A percentile compares a stretch with the other conserved stretches of the same genome.
phyloP scores from a whole-genome alignment of 2,797 vertebrate species.

The Sebastes nivosus region DNA sequence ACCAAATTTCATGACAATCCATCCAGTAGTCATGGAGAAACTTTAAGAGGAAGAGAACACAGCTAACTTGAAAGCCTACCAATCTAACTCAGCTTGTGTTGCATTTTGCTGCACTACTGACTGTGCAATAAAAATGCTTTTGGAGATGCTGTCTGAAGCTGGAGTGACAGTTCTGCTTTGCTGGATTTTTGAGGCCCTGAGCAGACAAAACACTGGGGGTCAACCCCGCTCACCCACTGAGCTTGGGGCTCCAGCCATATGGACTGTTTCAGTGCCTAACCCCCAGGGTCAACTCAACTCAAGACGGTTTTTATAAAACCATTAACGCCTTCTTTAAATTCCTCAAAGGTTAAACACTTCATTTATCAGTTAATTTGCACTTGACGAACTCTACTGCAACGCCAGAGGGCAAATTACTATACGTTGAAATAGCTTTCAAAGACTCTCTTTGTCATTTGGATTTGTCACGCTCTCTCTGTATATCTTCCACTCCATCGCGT shows the following conservation, averaged over 20 bases:
- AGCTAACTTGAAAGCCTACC: neutral
- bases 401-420: neutral
- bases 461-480: constrained; percentile 28
- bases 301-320: neutral
- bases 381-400: neutral
- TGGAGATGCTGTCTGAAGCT: neutral
- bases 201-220: neutral
- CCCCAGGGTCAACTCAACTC: neutral
- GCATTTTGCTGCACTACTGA: neutral
- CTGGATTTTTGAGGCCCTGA: neutral
- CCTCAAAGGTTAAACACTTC: neutral
- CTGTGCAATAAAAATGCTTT: neutral
- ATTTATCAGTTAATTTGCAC: constrained; percentile 5
- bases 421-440: neutral
- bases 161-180: neutral
- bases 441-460: constrained; percentile 33
- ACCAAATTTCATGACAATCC: neutral
- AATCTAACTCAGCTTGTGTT: neutral
- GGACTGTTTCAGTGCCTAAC: neutral
- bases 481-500: constrained; percentile 51
- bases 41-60: neutral
- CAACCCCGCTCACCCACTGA: neutral
- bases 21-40: too few species aligned
- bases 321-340: neutral
- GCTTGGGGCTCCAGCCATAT: neutral